Base-by-base conservation (phyloP, 2,888 invertebrate species). In the Boloria euphrosyne region DNA sequence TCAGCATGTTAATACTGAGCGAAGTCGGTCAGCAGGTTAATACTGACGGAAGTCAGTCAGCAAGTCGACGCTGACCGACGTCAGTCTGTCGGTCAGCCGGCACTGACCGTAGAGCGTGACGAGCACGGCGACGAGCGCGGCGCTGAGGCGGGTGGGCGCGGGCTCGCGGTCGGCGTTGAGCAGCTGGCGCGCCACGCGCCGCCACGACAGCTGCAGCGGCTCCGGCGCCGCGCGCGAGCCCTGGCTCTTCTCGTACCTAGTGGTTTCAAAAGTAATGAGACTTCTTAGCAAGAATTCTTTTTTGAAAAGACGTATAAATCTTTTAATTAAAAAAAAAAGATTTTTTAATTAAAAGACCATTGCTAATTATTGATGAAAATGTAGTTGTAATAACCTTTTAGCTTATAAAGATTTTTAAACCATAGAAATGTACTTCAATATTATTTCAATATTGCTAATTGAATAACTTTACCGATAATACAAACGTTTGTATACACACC, bases 31-130 rank as follows among this genome's bases (percentile, higher is more conserved):
- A 22, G 22, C 22, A 22, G 3, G 22, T 22, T 22, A 22, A 22
- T 3, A 22, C 22, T 22, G 22, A 22, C 22, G 0, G 5, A 27
- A 27, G 6, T 27, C 27, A 5, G 27, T 27, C 27, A 27, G 27
- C 6, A 31, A 7, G 3, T 27, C 27, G 5, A 0, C 5, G 5
- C 27, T 27, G 27, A 27, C 27, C 27, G 27, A 27, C n/a, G n/a
- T n/a, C n/a, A 27, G 27, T 27, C 27, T 1, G 27, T 27, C 27
- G 5, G 27, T 3, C 3, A 27, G 3, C 3, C 27, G 31, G 7
- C 3, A 76, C 83, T 83, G 73, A 94, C 94, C 93, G 71, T 93
- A 94, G 0, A 93, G 58, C 0, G 90, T 82, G 62, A 94, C 90
- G 13, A 93, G 87, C 0, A 82, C 76, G 1, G 87, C 78, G 2